Base-by-base conservation (phyloP, 2,113 vertebrate species). In the Eulemur macaco region DNA sequence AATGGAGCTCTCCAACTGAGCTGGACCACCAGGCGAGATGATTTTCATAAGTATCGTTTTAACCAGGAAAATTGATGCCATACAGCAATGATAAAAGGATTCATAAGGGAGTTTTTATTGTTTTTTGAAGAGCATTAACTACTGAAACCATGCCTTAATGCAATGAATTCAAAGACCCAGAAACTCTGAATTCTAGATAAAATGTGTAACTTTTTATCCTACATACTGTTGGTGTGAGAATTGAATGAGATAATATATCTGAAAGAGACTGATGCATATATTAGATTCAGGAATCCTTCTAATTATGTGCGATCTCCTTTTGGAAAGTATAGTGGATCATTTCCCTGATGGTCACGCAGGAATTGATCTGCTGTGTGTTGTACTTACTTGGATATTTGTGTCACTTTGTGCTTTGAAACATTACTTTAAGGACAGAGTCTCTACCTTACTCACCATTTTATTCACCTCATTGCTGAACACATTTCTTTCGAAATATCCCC, bases 11-110 rank as follows among this genome's bases (percentile, higher is more conserved):
- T 0, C 97, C 91, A 64, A 20, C 91, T 54, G 93, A 68, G 86
- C 20, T 25, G 42, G 66, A 69, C 71, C 60, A 82, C 66, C 56
- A 68, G 50, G 37, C 0, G 5, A 89, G 89, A 95, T 94, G 66
- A 95, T 84, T 89, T 94, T 81, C 5, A 0, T 86, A 95, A 91
- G 42, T 64, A 90, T 95, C 86, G 3, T 86, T 88, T 92, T 96
- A 95, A 93, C 50, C 34, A 89, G 86, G 56, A 93, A 95, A 96
- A 92, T 74, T 45, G 74, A 89, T 54, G 20, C 39, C 37, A 15
- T 66, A 8, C n/a, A 69, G 37, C 54, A 80, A 37, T 42, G 54
- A 69, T n/a, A 52, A 89, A 80, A 93, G 34, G 50, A 78, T 82
- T 83, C 78, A 76, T 47, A 25, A 42, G 96, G 50, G 25, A 8